Conservation (phyloP, 2,888 invertebrate genomes). For the Noctua pronuba region DNA sequence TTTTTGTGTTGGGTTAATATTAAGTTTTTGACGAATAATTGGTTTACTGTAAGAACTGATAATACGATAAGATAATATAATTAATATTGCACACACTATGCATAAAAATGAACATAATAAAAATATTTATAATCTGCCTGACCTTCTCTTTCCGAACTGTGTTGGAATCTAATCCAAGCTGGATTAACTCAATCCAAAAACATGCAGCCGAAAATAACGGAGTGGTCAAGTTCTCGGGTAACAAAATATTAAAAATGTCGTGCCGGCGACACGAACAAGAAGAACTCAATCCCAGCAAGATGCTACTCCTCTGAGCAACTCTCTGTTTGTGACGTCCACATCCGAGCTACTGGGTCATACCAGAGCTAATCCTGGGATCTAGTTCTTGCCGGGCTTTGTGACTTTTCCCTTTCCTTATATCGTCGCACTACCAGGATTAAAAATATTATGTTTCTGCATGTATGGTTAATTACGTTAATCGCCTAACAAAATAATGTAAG, state of each 20-base stretch:
- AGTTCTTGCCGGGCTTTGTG: not conserved
- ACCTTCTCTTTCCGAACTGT: not conserved
- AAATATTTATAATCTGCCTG: not conserved
- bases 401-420: not conserved
- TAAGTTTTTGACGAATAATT: too few relatives aligned
- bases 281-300: not conserved
- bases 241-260: not conserved
- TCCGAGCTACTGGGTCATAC: not conserved
- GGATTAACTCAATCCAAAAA: not conserved
- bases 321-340: not conserved
- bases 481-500: slow-evolving; percentile 38
- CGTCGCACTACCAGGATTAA: not conserved
- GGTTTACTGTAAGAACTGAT: too few relatives aligned
- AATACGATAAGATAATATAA: too few relatives aligned
- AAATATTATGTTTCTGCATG: not conserved
- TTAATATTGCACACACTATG: not conserved
- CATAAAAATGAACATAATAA: not conserved
- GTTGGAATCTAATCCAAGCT: not conserved
- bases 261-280: not conserved
- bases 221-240: not conserved
- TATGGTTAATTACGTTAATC: not conserved
- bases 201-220: not conserved
- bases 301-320: not conserved
- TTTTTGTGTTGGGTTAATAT: too few relatives aligned
- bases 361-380: not conserved